phyloP scores from a whole-genome alignment of 2,113 vertebrate species.

The Planiliza haematocheilus region DNA sequence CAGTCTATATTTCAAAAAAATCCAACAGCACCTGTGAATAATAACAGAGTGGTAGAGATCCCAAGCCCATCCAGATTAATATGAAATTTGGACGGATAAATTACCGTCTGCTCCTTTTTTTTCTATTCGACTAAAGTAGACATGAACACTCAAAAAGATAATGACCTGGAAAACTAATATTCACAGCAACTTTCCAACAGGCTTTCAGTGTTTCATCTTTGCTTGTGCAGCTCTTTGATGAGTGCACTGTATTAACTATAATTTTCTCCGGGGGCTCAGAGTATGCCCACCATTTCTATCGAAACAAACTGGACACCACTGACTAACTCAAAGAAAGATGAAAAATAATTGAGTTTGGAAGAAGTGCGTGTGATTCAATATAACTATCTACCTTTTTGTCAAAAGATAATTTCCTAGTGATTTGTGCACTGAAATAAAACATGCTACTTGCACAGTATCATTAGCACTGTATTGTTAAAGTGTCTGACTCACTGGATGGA shows the following conservation, averaged over 20 bases:
- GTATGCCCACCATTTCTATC: conserved; percentile 31
- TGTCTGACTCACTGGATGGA: too few relatives aligned
- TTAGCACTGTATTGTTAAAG: too few relatives aligned
- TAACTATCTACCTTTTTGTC: conserved; percentile 7
- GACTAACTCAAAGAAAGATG: conserved; percentile 5
- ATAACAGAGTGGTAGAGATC: too few relatives aligned
- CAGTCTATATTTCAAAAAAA: neutral
- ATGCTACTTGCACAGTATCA: too few relatives aligned
- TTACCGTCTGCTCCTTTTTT: neutral
- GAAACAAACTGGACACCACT: conserved; percentile 22
- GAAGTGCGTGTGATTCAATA: neutral
- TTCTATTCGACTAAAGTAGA: conserved; percentile 13
- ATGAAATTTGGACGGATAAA: neutral
- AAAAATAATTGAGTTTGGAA: conserved; percentile 22
- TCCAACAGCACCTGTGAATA: conserved; percentile 1
- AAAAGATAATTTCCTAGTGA: too few relatives aligned
- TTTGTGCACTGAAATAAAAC: too few relatives aligned
- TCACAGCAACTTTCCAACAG: neutral
- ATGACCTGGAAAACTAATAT: conserved; percentile 39
- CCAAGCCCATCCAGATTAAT: conserved; percentile 10
- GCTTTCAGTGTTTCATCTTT: conserved; percentile 36
- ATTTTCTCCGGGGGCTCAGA: conserved; percentile 56
- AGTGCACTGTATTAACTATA: conserved; percentile 38
- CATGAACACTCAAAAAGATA: neutral
- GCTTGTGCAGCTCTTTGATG: conserved; percentile 54